phyloP scores from a whole-genome alignment of 1,140 invertebrate genomes.

The Drosophila kepulauana region DNA sequence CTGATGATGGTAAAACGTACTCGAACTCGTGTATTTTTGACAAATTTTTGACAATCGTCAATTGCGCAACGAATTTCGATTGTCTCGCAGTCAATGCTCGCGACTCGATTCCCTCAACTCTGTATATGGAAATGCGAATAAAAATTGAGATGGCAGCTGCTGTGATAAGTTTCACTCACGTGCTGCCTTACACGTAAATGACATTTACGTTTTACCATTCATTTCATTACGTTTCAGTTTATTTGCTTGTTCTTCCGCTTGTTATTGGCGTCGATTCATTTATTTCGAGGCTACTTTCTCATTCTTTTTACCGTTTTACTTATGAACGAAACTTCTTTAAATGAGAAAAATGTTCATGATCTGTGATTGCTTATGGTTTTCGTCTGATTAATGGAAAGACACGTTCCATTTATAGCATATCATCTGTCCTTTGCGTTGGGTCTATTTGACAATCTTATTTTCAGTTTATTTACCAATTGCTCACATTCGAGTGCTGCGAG shows the following conservation, averaged over 20 bases:
- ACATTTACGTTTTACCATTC: conserved; percentile 65
- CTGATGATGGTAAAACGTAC: conserved; percentile 22
- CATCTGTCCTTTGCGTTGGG: not conserved
- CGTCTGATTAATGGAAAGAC: conserved; percentile 4
- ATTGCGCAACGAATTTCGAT: conserved; percentile 61
- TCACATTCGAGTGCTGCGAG: not conserved
- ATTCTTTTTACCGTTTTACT: not conserved
- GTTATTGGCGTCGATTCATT: conserved; percentile 19
- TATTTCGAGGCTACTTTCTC: conserved; percentile 4
- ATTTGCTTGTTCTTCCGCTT: conserved; percentile 17
- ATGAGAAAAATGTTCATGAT: conserved; percentile 6
- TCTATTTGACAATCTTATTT: conserved; percentile 7
- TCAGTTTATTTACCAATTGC: conserved; percentile 8
- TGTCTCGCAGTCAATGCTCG: conserved; percentile 1
- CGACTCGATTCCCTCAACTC: not conserved
- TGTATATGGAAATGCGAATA: conserved; percentile 1
- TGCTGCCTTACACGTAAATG: conserved; percentile 61
- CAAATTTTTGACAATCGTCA: conserved; percentile 80
- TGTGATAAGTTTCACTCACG: conserved; percentile 72
- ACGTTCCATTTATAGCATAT: conserved; percentile 5
- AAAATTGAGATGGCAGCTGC: conserved; percentile 52
- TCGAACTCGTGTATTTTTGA: conserved; percentile 57
- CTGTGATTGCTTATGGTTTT: conserved; percentile 6
- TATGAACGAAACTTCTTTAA: not conserved
- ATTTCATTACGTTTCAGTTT: conserved; percentile 60